Conservation (phyloP, 2,113 vertebrate species). For the Salvelinus alpinus region DNA sequence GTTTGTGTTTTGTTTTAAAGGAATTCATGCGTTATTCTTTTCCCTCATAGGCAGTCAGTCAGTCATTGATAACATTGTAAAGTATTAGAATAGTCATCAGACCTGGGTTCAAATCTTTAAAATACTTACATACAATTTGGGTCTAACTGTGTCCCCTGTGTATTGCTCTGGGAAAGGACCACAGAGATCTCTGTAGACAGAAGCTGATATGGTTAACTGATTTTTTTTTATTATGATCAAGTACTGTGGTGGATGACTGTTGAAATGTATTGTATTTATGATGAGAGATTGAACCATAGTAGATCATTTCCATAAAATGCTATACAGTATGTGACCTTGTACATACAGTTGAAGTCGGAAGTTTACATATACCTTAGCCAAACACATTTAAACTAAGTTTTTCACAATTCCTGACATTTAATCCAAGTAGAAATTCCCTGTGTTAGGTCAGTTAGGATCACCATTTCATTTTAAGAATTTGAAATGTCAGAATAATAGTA, state of each 20-base stretch:
- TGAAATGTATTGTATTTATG: conserved; percentile 62
- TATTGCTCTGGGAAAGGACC: conserved; percentile 17
- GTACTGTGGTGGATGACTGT: conserved; percentile 49
- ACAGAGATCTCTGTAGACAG: not conserved
- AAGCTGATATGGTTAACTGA: conserved; percentile 27
- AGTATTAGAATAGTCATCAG: not conserved
- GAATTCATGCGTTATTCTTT: conserved; percentile 26
- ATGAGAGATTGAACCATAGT: conserved; percentile 36
- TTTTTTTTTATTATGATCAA: conserved; percentile 42
- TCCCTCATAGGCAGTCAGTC: conserved; percentile 10
- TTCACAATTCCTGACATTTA: too few species aligned
- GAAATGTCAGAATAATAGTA: too few species aligned
- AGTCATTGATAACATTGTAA: conserved; percentile 20
- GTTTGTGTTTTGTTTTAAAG: conserved; percentile 33
- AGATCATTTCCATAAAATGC: conserved; percentile 66
- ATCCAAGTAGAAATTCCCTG: too few species aligned
- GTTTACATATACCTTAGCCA: too few species aligned
- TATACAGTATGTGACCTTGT: conserved; percentile 65
- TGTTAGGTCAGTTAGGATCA: too few species aligned
- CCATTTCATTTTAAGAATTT: too few species aligned
- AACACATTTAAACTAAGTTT: too few species aligned
- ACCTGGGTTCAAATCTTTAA: too few species aligned
- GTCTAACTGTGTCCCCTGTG: not conserved
- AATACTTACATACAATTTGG: too few species aligned
- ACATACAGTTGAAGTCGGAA: conserved; percentile 32